Percentiles rank a stretch among this genome's conserved stretches.
These are phyloP conservation scores for Hipposideros larvatus DNA, from an alignment of 2,797 vertebrate species.

Conservation along the genomic window DNA sequence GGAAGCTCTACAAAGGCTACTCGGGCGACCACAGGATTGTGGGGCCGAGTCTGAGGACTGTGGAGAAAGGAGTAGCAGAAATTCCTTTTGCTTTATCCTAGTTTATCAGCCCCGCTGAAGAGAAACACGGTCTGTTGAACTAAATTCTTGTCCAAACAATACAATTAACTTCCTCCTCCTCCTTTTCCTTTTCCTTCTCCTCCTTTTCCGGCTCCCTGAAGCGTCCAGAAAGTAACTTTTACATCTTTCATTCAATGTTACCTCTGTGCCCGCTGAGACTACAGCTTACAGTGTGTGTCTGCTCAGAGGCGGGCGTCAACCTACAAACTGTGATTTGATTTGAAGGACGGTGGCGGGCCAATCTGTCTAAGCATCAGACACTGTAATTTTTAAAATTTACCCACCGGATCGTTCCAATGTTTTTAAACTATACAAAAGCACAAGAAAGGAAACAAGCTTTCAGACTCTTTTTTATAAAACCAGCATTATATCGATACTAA, in stretches of 20 bases:
- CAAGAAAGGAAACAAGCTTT: conserved; percentile 18
- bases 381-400: neutral
- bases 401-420: neutral
- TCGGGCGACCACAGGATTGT: neutral
- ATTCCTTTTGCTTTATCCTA: conserved; percentile 57
- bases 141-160: conserved; percentile 81
- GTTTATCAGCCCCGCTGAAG: conserved; percentile 71
- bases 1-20: neutral
- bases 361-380: neutral
- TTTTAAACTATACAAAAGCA: conserved; percentile 33
- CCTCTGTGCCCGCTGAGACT: neutral
- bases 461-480: conserved; percentile 14
- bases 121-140: conserved; percentile 70
- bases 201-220: conserved; percentile 80
- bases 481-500: neutral
- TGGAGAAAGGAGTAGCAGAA: conserved; percentile 49
- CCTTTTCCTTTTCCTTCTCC: conserved; percentile 82
- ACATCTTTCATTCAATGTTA: conserved; percentile 65
- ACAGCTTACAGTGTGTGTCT: neutral
- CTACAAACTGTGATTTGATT: neutral
- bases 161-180: conserved; percentile 84
- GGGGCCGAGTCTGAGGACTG: neutral
- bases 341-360: neutral
- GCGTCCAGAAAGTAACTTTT: conserved; percentile 75
- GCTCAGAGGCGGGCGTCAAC: neutral